Evolutionary conservation across 2,113 vertebrate genomes (phyloP), one percentile per base, ranked within the genome.

Genomic region (Cynocephalus volans): DNA sequence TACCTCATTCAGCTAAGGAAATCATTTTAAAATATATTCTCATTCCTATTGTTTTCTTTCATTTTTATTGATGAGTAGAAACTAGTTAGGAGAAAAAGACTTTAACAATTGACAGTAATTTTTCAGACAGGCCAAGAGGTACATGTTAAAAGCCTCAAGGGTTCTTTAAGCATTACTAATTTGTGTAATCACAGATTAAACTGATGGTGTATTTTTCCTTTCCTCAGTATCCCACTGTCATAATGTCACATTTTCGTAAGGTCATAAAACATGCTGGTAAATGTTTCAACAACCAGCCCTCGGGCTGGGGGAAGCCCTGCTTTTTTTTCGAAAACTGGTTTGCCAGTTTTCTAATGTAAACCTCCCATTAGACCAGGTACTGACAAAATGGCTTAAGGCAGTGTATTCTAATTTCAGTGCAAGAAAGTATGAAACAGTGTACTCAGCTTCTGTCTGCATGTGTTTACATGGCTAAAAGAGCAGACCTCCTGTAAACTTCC

Each of bases 51-150:
- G 31, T 90, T 92, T 93, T 97, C 33, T 96, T 81, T 96, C 58
- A 88, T 94, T 95, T 91, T 95, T 82, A 86, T 70, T 87, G 54
- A 73, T 93, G 36, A 91, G 13, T 81, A 54, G 93, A 96, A 93
- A 21, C n/a, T 88, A 94, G 31, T 81, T 87, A 95, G 36, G 26
- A 95, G 41, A 60, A 73, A 96, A 80, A 73, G 50, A 48, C 48
- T 54, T 60, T 91, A 67, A 56, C 62, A 95, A 64, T 95, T 95
- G 72, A 13, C 58, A 89, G 1, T 62, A 75, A 64, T 90, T 69
- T 65, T 94, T 91, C 28, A 80, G 36, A 82, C 62, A 28, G 67
- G 33, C 28, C 41, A 69, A 56, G 52, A 90, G 48, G 48, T 88
- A 11, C 23, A 7, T 84, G 9, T 64, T 73, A 67, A 82, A 94